Evolutionary conservation across 2,797 vertebrate genomes (phyloP).

Genomic region (Diglossa cyanea): DNA sequence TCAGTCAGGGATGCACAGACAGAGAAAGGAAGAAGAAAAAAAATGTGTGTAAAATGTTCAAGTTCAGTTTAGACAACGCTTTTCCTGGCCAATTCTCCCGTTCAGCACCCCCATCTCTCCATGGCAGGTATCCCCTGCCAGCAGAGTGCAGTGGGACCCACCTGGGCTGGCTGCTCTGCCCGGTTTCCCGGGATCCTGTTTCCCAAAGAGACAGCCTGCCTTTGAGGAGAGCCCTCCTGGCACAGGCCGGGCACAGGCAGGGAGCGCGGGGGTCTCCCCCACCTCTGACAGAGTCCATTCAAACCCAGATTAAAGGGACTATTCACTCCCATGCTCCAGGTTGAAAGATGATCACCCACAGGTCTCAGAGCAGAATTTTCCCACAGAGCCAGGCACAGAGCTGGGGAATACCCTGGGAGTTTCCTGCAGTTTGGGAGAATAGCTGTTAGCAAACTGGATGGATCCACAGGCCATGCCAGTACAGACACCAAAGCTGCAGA

Average conservation of each 20-base stretch:
- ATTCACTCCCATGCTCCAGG: neutral
- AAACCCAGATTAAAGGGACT: neutral
- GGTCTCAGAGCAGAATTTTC: neutral
- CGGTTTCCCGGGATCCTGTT: neutral
- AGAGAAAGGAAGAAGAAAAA: neutral
- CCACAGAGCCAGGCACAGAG: neutral
- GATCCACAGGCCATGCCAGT: neutral
- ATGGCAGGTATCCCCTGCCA: fast-evolving
- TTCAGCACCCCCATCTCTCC: neutral
- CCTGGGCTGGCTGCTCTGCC: neutral
- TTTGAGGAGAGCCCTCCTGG: neutral
- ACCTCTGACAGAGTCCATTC: neutral
- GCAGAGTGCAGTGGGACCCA: fast-evolving
- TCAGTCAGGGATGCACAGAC: neutral
- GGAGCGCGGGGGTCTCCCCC: neutral
- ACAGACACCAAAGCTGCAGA: neutral
- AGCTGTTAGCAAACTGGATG: neutral
- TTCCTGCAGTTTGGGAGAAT: neutral
- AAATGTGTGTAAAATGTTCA: fast-evolving
- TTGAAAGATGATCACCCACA: neutral
- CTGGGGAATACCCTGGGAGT: neutral
- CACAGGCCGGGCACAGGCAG: neutral
- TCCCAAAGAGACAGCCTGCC: neutral
- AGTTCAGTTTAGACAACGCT: fast-evolving
- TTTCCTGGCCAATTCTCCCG: neutral